Conservation (phyloP, 2,113 vertebrate species). For the Oryzias curvinotus region DNA sequence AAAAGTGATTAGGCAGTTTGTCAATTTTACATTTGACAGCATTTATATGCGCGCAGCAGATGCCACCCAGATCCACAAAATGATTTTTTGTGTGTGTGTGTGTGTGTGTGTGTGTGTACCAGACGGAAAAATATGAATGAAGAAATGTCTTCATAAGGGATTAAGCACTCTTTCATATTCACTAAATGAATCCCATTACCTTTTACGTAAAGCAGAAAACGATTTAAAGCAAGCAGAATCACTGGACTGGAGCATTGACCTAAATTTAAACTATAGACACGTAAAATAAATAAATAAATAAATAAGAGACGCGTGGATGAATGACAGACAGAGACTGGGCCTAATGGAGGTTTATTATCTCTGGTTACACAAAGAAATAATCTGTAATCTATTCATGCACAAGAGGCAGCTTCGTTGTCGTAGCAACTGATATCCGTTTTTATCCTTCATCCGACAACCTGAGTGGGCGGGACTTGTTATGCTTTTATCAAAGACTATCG, state of each 20-base stretch:
- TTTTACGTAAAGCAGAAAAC: too few species aligned
- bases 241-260: not conserved
- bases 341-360: conserved; percentile 44
- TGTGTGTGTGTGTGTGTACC: not conserved
- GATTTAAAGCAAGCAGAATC: too few species aligned
- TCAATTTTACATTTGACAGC: not conserved
- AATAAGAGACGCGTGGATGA: conserved; percentile 5
- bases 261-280: not conserved
- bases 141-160: not conserved
- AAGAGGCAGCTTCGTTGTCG: conserved; percentile 51
- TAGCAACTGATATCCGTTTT: conserved; percentile 64
- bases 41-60: not conserved
- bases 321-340: conserved; percentile 22
- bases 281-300: not conserved
- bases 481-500: conserved; percentile 9
- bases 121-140: not conserved
- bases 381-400: conserved; percentile 53
- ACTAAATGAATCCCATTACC: too few species aligned
- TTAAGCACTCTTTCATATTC: not conserved
- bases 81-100: not conserved
- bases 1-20: too few species aligned
- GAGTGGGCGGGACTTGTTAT: conserved; percentile 50
- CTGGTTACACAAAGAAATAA: conserved; percentile 39
- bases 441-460: conserved; percentile 27
- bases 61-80: not conserved